phyloP scores from a whole-genome alignment of 1,140 invertebrate species.

The Potamilus streckersoni region DNA sequence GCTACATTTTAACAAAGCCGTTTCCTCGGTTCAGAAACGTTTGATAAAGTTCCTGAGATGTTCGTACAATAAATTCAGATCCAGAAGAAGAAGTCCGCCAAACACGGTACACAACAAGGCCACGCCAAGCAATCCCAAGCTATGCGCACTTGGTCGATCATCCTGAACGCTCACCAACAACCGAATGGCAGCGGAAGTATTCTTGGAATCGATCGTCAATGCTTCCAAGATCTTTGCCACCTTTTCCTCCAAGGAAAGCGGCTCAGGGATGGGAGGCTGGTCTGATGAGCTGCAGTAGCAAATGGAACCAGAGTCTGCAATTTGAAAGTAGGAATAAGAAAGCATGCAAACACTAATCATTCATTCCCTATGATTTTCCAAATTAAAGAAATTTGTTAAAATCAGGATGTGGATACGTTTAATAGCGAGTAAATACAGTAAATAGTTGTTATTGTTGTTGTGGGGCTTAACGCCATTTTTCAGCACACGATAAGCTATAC shows the following conservation, averaged over 20 bases:
- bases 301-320: neutral
- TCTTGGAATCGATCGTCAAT: constrained; percentile 31
- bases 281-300: constrained; percentile 21
- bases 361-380: no score
- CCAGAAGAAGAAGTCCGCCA: constrained; percentile 40
- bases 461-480: no score
- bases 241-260: constrained; percentile 7
- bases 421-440: no score
- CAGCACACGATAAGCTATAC: no score
- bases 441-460: no score
- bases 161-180: constrained; percentile 38
- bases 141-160: constrained; percentile 36
- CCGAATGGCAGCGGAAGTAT: constrained; percentile 33
- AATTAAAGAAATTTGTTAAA: no score
- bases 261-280: constrained; percentile 24
- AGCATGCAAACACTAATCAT: no score
- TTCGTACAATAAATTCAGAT: constrained; percentile 30
- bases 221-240: constrained; percentile 13
- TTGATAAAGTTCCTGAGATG: constrained; percentile 12
- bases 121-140: constrained; percentile 24
- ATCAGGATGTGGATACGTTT: no score
- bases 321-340: no score
- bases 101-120: constrained; percentile 34
- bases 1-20: no score
- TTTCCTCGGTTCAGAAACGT: no score